Evolutionary conservation across 1,140 invertebrate genomes (phyloP), one percentile per base, ranked within the genome.

Genomic region (Sycophila sp.): DNA sequence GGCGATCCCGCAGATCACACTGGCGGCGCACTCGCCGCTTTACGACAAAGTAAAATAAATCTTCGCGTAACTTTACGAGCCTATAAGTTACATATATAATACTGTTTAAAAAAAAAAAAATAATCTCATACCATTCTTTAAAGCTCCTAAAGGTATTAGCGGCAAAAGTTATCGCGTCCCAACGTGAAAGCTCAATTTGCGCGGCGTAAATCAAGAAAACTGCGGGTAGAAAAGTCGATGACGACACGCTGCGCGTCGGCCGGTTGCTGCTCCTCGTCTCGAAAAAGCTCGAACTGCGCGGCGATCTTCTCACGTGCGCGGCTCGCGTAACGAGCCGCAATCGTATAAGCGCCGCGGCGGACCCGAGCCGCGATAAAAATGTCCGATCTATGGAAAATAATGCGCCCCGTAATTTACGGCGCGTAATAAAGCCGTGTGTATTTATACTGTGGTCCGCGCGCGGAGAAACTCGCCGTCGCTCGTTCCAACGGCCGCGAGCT

Each of bases 321-420:
- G 38, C 58, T 42, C 24, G 17, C 34, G 24, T 49, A 63, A 55
- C 17, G 11, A 36, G 17, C n/a, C 51, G 1, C 13, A 34, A 24
- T 59, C 36, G 1, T 28, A n/a, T 28, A 45, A 5, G 53, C 53
- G 17, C n/a, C 26, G 13, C 3, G 10, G n/a, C 36, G 10, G 5
- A 36, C 36, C 17, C 24, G 36, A 22, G 30, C 30, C 19, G 10
- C n/a, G 63, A 62, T 66, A 71, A 74, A 75, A 75, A 71, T 70
- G 10, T 24, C 60, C 60, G 71, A 74, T 71, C 71, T 51, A 74
- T 75, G 64, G 59, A 69, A 73, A 77, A 71, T 73, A 75, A 71
- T 53, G 59, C 65, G 64, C 19, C 62, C 42, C 38, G 19, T 55
- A 70, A 70, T 78, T 76, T 75, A 74, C 58, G 42, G 45, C 22